phyloP scores from a whole-genome alignment of 1,140 invertebrate species.

The Eriocheir sinensis region DNA sequence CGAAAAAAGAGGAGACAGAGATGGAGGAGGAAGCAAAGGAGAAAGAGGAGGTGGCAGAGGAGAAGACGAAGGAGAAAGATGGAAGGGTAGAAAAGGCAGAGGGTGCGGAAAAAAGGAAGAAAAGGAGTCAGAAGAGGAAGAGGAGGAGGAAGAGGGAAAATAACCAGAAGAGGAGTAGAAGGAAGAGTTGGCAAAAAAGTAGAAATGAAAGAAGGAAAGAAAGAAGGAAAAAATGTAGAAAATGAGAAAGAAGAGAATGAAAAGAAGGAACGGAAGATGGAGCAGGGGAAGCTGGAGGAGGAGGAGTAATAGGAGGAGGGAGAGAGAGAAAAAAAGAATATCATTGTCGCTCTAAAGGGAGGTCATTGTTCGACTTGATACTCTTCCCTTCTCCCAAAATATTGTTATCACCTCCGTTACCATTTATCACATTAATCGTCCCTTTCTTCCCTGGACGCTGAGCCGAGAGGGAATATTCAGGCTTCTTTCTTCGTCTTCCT shows the following conservation, averaged over 20 bases:
- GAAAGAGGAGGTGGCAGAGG: not conserved
- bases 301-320: not conserved
- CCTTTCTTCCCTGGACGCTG: not conserved
- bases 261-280: not conserved
- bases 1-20: not conserved
- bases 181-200: no score
- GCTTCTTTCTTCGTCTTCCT: not conserved
- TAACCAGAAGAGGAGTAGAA: no score
- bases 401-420: not conserved
- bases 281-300: not conserved
- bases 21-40: not conserved
- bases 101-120: not conserved
- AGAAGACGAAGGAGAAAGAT: no score
- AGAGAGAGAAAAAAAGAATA: not conserved
- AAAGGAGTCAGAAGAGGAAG: not conserved
- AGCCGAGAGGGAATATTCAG: not conserved
- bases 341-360: not conserved
- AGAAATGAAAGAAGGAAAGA: no score
- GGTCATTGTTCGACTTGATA: not conserved
- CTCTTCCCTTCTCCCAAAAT: not conserved
- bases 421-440: slow-evolving; percentile 25
- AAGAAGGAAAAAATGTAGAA: no score
- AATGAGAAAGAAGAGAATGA: not conserved
- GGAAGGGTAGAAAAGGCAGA: no score
- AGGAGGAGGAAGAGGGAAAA: not conserved